Percentiles rank a stretch among this genome's conserved stretches.
Evolutionary conservation across 1,140 invertebrate species (phyloP).

Genomic region (Psix sp.): DNA sequence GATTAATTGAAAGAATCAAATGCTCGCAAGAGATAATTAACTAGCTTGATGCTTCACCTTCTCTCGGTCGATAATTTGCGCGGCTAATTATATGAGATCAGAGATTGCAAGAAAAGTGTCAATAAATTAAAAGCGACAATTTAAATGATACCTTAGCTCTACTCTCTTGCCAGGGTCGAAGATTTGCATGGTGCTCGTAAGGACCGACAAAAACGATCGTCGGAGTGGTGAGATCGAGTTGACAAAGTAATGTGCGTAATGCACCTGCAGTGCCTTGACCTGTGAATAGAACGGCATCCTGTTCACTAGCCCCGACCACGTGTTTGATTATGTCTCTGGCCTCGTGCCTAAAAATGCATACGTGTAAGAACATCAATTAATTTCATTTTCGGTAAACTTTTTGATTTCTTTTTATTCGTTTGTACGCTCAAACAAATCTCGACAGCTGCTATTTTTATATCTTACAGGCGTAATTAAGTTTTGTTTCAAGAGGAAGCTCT

Average conservation of each 20-base stretch:
- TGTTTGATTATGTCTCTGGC: conserved; percentile 88
- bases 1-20: too few relatives aligned
- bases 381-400: conserved; percentile 14
- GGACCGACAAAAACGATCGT: conserved; percentile 89
- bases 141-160: conserved; percentile 82
- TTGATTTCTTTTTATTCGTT: too few relatives aligned
- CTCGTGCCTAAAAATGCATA: conserved; percentile 81
- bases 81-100: too few relatives aligned
- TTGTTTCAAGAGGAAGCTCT: too few relatives aligned
- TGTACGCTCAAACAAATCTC: too few relatives aligned
- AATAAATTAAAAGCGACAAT: too few relatives aligned
- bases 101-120: too few relatives aligned
- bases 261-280: conserved; percentile 86
- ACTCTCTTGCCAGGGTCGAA: conserved; percentile 90
- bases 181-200: conserved; percentile 89
- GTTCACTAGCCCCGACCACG: conserved; percentile 87
- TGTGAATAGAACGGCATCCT: conserved; percentile 90
- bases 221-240: conserved; percentile 78
- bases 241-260: conserved; percentile 82
- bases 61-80: too few relatives aligned
- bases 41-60: too few relatives aligned
- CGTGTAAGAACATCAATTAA: conserved; percentile 15
- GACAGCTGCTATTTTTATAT: too few relatives aligned
- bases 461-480: too few relatives aligned
- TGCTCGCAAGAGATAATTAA: too few relatives aligned